phyloP scores from a whole-genome alignment of 2,888 invertebrate species.

The Anoncus sp. region DNA sequence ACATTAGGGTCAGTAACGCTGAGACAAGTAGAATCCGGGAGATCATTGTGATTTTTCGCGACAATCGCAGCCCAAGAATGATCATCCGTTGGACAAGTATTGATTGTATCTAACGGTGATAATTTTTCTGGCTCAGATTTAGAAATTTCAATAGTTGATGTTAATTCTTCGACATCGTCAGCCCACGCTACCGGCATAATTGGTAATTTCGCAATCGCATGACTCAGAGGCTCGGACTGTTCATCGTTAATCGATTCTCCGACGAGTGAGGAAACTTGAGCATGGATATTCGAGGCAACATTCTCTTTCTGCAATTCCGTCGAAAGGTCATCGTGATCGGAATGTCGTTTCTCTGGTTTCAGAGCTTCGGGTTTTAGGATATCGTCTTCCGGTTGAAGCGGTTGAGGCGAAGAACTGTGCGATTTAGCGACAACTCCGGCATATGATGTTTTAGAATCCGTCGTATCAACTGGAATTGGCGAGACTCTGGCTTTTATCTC shows the following conservation, averaged over 20 bases:
- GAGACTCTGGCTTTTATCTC: conserved; percentile 52
- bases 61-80: conserved; percentile 76
- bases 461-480: conserved; percentile 49
- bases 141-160: neutral
- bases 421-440: conserved; percentile 87
- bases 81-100: conserved; percentile 61
- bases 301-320: conserved; percentile 26
- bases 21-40: conserved; percentile 33
- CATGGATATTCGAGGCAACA: neutral
- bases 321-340: neutral
- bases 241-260: conserved; percentile 19
- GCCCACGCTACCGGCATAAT: conserved; percentile 44
- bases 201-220: conserved; percentile 12
- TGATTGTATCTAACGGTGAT: conserved; percentile 49
- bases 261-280: conserved; percentile 15
- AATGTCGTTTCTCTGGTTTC: conserved; percentile 37
- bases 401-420: conserved; percentile 81
- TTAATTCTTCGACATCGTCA: conserved; percentile 61
- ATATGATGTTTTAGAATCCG: conserved; percentile 85
- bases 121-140: conserved; percentile 41
- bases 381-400: conserved; percentile 72
- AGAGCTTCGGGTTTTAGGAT: conserved; percentile 67
- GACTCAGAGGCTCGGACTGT: conserved; percentile 4
- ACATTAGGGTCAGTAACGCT: conserved; percentile 22
- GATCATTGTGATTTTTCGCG: conserved; percentile 70